Evolutionary conservation across 1,140 invertebrate species (phyloP).

Genomic region (Macrobrachium nipponense): DNA sequence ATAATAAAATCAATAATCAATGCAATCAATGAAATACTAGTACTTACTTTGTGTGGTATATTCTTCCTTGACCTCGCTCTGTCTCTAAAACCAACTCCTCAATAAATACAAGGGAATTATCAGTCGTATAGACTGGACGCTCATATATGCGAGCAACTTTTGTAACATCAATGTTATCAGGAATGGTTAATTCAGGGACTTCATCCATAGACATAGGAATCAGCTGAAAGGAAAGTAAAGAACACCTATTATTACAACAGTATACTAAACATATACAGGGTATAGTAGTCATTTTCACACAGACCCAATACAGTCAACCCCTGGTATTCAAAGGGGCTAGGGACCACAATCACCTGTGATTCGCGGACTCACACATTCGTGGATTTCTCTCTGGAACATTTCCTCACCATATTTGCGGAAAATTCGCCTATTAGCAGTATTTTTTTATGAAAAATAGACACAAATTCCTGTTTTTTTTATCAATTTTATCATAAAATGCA

Average conservation of each 20-base stretch:
- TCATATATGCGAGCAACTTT: slow-evolving; percentile 74
- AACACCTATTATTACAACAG: neutral
- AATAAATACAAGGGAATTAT: slow-evolving; percentile 84
- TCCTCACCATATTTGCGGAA: too few species aligned
- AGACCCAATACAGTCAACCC: too few species aligned
- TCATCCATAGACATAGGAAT: slow-evolving; percentile 55
- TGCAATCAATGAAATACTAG: neutral
- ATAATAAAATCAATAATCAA: slow-evolving; percentile 4
- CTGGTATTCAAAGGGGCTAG: too few species aligned
- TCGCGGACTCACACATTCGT: too few species aligned
- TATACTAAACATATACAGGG: too few species aligned
- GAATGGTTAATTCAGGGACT: slow-evolving; percentile 30
- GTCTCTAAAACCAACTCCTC: slow-evolving; percentile 92
- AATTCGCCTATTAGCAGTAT: too few species aligned
- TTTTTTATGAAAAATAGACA: too few species aligned
- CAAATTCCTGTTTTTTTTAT: too few species aligned
- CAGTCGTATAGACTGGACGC: slow-evolving; percentile 76
- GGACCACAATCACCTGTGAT: too few species aligned
- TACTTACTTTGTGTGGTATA: slow-evolving; percentile 63
- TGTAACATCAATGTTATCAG: slow-evolving; percentile 66
- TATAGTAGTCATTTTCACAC: too few species aligned
- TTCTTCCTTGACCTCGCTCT: slow-evolving; percentile 69
- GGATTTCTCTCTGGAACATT: too few species aligned
- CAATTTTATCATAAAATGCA: too few species aligned
- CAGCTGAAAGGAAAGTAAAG: slow-evolving; percentile 39